Base-by-base conservation (phyloP, 2,888 invertebrate species). In the Eristalis pertinax region DNA sequence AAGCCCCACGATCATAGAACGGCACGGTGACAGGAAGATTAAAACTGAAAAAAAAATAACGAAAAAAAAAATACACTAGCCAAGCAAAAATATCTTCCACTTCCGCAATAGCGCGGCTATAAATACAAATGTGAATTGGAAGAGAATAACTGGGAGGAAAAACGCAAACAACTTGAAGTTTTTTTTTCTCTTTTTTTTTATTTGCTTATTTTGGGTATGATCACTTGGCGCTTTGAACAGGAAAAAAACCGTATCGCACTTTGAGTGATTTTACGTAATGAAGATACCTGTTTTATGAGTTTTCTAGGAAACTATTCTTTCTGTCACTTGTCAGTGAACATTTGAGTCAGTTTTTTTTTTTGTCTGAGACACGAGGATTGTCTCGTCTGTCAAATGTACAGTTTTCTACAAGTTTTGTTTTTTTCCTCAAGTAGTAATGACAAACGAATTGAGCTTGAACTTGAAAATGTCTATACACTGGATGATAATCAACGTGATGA, bases 31-130 rank as follows among this genome's bases (percentile, higher is more conserved):
- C 22, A 79, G 15, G 68, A 32, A 43, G 22, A 63, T 26, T 62
- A 74, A 56, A 73, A 19, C 24, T 65, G 41, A 41, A 26, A 2
- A 69, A 5, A 56, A 68, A 58, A 70, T n/a, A n/a, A n/a, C n/a
- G n/a, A n/a, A 60, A 62, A 38, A 41, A 29, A 62, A 73, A n/a
- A 26, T 24, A 41, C 56, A 63, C 68, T 74, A 82, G 56, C 63
- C 50, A 50, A 22, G 69, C 63, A n/a, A 70, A 73, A 69, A 74
- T 63, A 76, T 74, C 58, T 76, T 78, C 63, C 70, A 83, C 74
- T 86, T 86, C 86, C 86, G 86, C 78, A 86, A 82, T 63, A 73
- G 67, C 63, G n/a, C 29, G 67, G 65, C 78, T 86, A 86, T 78
- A 74, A 85, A 74, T 70, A 75, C 15, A 72, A 56, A 22, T 62